Evolutionary conservation across 2,888 invertebrate genomes (phyloP).

Genomic region (Chelonus formosanus): DNA sequence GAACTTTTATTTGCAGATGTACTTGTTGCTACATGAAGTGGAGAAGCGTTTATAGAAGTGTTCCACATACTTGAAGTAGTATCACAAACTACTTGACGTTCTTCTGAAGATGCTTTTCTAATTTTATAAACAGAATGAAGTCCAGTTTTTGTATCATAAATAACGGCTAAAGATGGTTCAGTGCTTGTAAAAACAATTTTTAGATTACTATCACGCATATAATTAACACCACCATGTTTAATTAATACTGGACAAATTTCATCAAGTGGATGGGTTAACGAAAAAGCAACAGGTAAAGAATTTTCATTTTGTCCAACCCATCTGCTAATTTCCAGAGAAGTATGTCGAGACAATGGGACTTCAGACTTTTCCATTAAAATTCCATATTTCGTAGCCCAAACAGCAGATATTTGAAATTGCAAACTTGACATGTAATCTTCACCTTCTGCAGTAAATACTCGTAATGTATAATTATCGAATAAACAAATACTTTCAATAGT

Average conservation of each 20-base stretch:
- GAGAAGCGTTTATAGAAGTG: slow-evolving; percentile 53
- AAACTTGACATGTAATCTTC: slow-evolving; percentile 84
- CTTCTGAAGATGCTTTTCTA: slow-evolving; percentile 78
- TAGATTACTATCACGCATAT: slow-evolving; percentile 67
- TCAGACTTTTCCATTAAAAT: slow-evolving; percentile 79
- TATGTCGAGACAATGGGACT: slow-evolving; percentile 50
- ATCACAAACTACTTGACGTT: slow-evolving; percentile 71
- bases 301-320: slow-evolving; percentile 44
- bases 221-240: slow-evolving; percentile 69
- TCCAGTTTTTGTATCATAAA: slow-evolving; percentile 80
- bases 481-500: slow-evolving; percentile 76
- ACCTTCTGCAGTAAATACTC: slow-evolving; percentile 81
- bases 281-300: slow-evolving; percentile 81
- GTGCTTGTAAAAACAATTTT: slow-evolving; percentile 81
- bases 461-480: slow-evolving; percentile 78
- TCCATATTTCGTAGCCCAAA: slow-evolving; percentile 88
- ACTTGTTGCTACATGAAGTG: slow-evolving; percentile 50
- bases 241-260: slow-evolving; percentile 87
- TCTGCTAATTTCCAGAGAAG: slow-evolving; percentile 55
- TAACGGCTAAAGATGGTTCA: slow-evolving; percentile 81
- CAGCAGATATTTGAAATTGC: slow-evolving; percentile 78
- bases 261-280: slow-evolving; percentile 88
- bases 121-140: slow-evolving; percentile 86
- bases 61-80: slow-evolving; percentile 48
- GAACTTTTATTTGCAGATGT: slow-evolving; percentile 51